These are phyloP conservation scores for Eublepharis macularius DNA, from an alignment of 2,113 vertebrate species.

Conservation along the genomic window DNA sequence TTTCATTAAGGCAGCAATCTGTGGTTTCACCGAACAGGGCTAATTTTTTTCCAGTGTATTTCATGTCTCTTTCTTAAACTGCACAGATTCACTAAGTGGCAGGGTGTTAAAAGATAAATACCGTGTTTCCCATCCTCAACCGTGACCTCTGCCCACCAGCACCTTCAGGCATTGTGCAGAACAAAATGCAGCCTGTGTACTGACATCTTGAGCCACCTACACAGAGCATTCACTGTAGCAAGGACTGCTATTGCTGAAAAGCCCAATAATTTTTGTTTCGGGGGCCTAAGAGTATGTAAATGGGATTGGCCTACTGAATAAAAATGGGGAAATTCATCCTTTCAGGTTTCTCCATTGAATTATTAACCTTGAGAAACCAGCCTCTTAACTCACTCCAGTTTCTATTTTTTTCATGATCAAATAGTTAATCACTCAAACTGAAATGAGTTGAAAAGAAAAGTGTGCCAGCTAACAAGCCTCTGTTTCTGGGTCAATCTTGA, in stretches of 20 bases:
- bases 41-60: constrained; percentile 48
- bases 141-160: constrained; percentile 18
- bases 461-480: background rate
- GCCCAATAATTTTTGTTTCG: background rate
- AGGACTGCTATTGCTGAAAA: background rate
- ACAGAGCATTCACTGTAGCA: background rate
- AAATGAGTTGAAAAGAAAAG: background rate
- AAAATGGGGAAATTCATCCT: no score
- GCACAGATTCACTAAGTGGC: constrained; percentile 37
- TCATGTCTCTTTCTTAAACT: constrained; percentile 67
- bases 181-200: background rate
- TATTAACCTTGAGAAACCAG: background rate
- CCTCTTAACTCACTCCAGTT: background rate
- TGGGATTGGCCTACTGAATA: background rate
- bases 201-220: background rate
- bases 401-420: background rate
- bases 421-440: background rate
- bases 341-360: background rate
- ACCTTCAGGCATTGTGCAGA: background rate
- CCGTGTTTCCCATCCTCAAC: constrained; percentile 42
- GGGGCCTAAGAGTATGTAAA: background rate
- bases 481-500: background rate
- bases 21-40: constrained; percentile 54
- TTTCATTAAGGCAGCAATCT: constrained; percentile 62
- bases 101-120: background rate